These are phyloP conservation scores for Lates calcarifer DNA, from an alignment of 2,113 vertebrate species.

Conservation along the genomic window DNA sequence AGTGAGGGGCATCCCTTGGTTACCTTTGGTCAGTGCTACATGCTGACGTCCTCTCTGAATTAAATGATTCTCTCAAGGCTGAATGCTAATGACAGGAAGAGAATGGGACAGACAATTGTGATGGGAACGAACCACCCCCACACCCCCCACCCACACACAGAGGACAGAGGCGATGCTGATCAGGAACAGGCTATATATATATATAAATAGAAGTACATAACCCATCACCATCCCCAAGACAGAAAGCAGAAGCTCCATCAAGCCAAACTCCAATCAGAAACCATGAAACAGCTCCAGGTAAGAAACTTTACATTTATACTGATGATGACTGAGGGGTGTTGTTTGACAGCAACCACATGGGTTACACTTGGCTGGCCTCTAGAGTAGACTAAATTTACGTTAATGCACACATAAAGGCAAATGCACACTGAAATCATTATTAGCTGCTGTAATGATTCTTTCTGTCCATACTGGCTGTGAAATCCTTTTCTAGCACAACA, in stretches of 20 bases:
- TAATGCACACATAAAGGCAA: not conserved
- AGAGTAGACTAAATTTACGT: not conserved
- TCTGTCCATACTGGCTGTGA: not conserved
- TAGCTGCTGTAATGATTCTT: not conserved
- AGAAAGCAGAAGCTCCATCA: not conserved
- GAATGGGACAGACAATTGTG: slow-evolving; percentile 15
- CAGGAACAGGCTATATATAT: slow-evolving; percentile 65
- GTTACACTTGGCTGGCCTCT: not conserved
- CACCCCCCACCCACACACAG: not conserved
- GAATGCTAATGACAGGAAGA: slow-evolving; percentile 64
- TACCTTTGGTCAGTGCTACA: slow-evolving; percentile 31
- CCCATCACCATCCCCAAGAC: not conserved
- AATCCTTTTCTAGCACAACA: not conserved
- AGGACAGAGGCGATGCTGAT: not conserved
- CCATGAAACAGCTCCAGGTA: slow-evolving; percentile 81
- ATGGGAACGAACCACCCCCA: slow-evolving; percentile 6
- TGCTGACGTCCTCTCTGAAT: slow-evolving; percentile 27
- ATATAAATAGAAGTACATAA: not conserved
- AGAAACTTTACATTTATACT: slow-evolving; percentile 19
- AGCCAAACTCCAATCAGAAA: not conserved
- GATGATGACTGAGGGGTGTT: too few relatives aligned
- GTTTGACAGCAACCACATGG: too few relatives aligned
- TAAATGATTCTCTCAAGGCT: slow-evolving; percentile 71
- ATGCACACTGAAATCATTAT: too few relatives aligned
- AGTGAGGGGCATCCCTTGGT: not conserved